A percentile compares a stretch with the other conserved stretches of the same genome.
Evolutionary conservation across 2,797 vertebrate genomes (phyloP).

Genomic region (Salmo trutta): DNA sequence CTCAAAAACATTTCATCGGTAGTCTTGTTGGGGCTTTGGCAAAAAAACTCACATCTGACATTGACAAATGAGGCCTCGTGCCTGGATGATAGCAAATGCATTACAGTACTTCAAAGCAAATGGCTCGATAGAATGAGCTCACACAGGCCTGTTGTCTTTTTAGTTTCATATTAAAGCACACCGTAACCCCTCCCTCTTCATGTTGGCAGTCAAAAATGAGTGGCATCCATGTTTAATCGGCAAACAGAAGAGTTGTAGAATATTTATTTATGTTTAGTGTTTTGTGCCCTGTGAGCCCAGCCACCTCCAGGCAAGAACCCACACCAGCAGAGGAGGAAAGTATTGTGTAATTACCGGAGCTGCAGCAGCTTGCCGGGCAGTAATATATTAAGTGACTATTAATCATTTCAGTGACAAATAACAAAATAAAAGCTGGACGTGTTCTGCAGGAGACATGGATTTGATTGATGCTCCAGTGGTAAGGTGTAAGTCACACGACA

Average conservation of each 20-base stretch:
- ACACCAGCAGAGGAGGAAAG: conserved; percentile 55
- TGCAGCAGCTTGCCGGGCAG: conserved; percentile 64
- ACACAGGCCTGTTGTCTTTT: conserved; percentile 17
- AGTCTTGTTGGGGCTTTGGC: conserved; percentile 66
- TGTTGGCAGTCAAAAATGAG: too few species aligned
- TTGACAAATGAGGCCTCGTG: conserved; percentile 69
- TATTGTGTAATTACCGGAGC: conserved; percentile 61
- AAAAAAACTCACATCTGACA: conserved; percentile 66
- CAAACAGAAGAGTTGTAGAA: not conserved
- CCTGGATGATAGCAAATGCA: conserved; percentile 63
- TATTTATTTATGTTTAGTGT: not conserved
- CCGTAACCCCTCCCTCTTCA: not conserved
- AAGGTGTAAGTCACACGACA: conserved; percentile 20
- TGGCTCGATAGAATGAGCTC: conserved; percentile 59
- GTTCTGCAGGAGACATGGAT: conserved; percentile 36
- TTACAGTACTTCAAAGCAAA: conserved; percentile 67
- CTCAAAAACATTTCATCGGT: conserved; percentile 67
- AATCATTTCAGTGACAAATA: conserved; percentile 76
- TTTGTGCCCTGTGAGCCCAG: not conserved
- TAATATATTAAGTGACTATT: conserved; percentile 74
- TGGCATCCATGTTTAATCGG: too few species aligned
- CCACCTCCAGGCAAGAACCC: conserved; percentile 41
- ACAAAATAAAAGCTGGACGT: conserved; percentile 62
- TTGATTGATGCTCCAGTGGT: conserved; percentile 56
- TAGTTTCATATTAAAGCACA: not conserved